Evolutionary conservation across 2,888 invertebrate species (phyloP).

Genomic region (Plutella xylostella): DNA sequence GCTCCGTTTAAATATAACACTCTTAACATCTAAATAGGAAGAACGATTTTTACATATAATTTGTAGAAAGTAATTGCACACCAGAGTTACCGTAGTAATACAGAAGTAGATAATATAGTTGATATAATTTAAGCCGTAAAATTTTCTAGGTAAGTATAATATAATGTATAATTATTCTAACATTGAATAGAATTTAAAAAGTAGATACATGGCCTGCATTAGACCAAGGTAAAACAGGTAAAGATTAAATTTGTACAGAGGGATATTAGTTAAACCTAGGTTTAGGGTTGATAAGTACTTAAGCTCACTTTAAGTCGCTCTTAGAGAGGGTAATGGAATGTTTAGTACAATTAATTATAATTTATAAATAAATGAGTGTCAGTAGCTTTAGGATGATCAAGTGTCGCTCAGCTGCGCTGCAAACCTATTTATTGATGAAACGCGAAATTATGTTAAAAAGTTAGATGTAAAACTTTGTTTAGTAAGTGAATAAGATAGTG

Average conservation of each 20-base stretch:
- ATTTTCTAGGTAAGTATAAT: constrained; percentile 21
- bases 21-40: constrained; percentile 59
- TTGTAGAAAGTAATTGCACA: constrained; percentile 61
- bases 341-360: constrained; percentile 39
- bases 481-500: too few species aligned
- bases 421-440: too few species aligned
- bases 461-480: too few species aligned
- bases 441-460: too few species aligned
- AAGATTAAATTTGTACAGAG: constrained; percentile 32
- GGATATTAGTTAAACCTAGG: constrained; percentile 21
- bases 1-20: constrained; percentile 57
- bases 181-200: constrained; percentile 16
- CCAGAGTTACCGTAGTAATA: constrained; percentile 44
- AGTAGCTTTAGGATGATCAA: too few species aligned
- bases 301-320: constrained; percentile 67
- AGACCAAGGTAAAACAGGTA: constrained; percentile 1
- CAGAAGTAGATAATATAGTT: constrained; percentile 17
- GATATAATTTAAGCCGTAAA: constrained; percentile 14
- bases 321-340: constrained; percentile 51
- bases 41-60: constrained; percentile 37
- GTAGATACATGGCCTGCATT: constrained; percentile 15
- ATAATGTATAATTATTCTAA: constrained; percentile 28
- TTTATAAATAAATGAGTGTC: too few species aligned
- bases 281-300: constrained; percentile 50
- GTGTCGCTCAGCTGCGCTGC: too few species aligned